Evolutionary conservation across 2,888 invertebrate genomes (phyloP), one percentile per base, ranked within the genome.

Genomic region (Plebejus anna): DNA sequence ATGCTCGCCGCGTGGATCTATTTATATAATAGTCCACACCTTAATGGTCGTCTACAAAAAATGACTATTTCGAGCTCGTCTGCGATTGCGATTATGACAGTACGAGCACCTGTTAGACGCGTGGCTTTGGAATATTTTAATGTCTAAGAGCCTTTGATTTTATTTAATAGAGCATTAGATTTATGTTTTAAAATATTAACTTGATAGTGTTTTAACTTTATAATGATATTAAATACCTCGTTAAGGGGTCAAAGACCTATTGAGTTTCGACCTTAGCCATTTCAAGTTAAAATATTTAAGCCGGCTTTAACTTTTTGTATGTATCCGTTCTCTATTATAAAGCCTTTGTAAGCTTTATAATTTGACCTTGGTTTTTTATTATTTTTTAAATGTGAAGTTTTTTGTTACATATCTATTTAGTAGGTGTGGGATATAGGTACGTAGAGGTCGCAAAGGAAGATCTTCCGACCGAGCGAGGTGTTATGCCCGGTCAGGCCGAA

Each of bases 1-100:
- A 89, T 81, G 77, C 77, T 79, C 82, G 83, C 82, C 84, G 84
- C 84, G 82, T 83, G 84, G 81, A 81, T 83, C 81, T 83, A 80
- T 81, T 78, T 82, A 81, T 22, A 22, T 22, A 22, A 22, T 83
- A 82, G 79, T 75, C 59, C 55, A 22, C 16, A 51, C 73, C 32
- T 73, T 51, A 73, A 73, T 73, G 73, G 61, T 28, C 55, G 61
- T 47, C 28, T 32, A 47, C 72, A 73, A 73, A 73, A 73, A 73
- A 47, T 72, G 28, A 47, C 47, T 51, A 72, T 42, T 71, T 71
- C 22, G 7, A 72, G 47, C 22, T 11, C 28, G 22, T 51, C 72
- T 51, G 32, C 51, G 13, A 55, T 13, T 73, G 73, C 32, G 73
- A 73, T 73, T 73, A 73, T 71, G 38, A 73, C 73, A 73, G 55